A percentile compares a stretch with the other conserved stretches of the same genome.
phyloP scores from a whole-genome alignment of 2,888 invertebrate species.

The Rhagophthalmus giganteus region DNA sequence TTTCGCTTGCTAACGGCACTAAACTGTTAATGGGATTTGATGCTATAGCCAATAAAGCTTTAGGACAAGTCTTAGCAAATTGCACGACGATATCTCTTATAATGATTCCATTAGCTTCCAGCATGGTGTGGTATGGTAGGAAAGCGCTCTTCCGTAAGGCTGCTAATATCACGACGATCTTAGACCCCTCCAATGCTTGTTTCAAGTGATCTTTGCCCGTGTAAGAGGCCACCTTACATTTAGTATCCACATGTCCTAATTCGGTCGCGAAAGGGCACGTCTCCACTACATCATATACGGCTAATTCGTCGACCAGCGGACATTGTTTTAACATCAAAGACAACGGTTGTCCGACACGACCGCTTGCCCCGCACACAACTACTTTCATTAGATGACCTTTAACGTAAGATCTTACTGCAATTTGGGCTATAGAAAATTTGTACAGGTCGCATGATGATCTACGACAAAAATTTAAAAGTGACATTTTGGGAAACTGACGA shows the following conservation, averaged over 20 bases:
- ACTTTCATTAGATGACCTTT: slow-evolving; percentile 13
- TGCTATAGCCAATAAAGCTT: slow-evolving; percentile 56
- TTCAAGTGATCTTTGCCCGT: slow-evolving; percentile 42
- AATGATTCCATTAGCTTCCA: slow-evolving; percentile 45
- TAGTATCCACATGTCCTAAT: slow-evolving; percentile 56
- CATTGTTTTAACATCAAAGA: slow-evolving; percentile 63
- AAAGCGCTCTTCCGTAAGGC: slow-evolving; percentile 36
- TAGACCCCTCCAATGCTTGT: slow-evolving; percentile 45
- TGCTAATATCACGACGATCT: slow-evolving; percentile 47
- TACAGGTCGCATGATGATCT: neutral
- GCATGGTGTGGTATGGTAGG: slow-evolving; percentile 40
- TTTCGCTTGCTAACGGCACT: slow-evolving; percentile 71
- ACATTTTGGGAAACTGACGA: slow-evolving; percentile 11
- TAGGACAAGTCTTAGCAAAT: slow-evolving; percentile 43
- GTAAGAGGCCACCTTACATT: slow-evolving; percentile 51
- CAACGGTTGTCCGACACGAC: slow-evolving; percentile 60
- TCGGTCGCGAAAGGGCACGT: slow-evolving; percentile 52
- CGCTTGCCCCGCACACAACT: slow-evolving; percentile 36
- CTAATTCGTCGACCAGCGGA: slow-evolving; percentile 61
- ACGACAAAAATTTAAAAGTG: slow-evolving; percentile 14
- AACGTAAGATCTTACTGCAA: slow-evolving; percentile 56
- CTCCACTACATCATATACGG: slow-evolving; percentile 60
- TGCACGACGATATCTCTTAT: slow-evolving; percentile 43
- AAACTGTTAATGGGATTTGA: slow-evolving; percentile 67
- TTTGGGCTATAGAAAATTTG: neutral